A percentile compares a stretch with the other conserved stretches of the same genome.
Conservation (phyloP, 2,113 vertebrate species). For the Stegastes partitus region DNA sequence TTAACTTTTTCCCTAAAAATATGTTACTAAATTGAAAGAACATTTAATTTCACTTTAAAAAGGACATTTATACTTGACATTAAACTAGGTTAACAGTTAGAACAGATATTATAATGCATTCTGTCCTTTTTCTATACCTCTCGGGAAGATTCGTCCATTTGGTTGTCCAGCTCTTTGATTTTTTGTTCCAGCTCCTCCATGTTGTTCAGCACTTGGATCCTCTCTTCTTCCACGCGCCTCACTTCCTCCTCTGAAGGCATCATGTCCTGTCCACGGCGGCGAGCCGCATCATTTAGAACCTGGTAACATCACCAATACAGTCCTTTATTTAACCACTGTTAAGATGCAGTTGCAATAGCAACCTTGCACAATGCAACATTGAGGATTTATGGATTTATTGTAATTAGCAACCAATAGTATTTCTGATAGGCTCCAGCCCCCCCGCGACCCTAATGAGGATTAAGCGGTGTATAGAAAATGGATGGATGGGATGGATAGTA, state of each 20-base stretch:
- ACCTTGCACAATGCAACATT: background rate
- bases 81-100: no score
- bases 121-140: slow-evolving; percentile 84
- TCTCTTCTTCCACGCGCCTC: slow-evolving; percentile 88
- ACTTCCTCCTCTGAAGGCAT: slow-evolving; percentile 85
- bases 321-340: background rate
- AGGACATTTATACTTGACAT: no score
- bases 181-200: slow-evolving; percentile 95
- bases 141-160: slow-evolving; percentile 94
- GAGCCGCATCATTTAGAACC: slow-evolving; percentile 82
- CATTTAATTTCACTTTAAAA: no score
- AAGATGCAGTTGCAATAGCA: background rate
- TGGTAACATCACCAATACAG: slow-evolving; percentile 60
- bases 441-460: no score
- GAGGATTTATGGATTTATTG: no score
- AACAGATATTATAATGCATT: no score
- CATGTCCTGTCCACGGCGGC: slow-evolving; percentile 76
- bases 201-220: slow-evolving; percentile 92
- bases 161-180: slow-evolving; percentile 96
- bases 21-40: background rate
- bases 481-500: no score
- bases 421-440: no score
- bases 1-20: background rate
- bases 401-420: background rate
- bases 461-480: no score